A percentile compares a stretch with the other conserved stretches of the same genome.
phyloP scores from a whole-genome alignment of 2,888 invertebrate genomes.

The Esperia sulphurella region DNA sequence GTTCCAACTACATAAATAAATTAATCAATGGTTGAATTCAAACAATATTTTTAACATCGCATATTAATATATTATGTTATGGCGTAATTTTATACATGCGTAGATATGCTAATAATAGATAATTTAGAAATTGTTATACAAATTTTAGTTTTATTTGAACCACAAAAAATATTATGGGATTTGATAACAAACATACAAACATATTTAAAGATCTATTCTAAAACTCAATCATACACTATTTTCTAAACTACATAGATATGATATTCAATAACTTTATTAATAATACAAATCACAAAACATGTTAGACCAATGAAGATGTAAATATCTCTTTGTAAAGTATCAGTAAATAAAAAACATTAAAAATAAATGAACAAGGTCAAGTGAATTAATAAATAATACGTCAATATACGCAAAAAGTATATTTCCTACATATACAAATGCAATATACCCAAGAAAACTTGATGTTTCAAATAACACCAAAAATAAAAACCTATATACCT shows the following conservation, averaged over 20 bases:
- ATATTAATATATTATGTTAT: neutral
- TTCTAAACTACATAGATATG: conserved; percentile 1
- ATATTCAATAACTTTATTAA: neutral
- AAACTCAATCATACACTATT: neutral
- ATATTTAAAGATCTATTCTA: conserved; percentile 2
- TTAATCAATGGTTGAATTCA: neutral
- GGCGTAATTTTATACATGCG: neutral
- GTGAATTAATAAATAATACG: neutral
- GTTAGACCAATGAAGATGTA: neutral
- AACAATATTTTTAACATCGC: neutral
- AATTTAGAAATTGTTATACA: neutral
- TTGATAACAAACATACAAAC: neutral
- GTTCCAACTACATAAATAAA: neutral
- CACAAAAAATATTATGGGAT: neutral
- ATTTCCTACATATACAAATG: neutral
- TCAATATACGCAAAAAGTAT: neutral
- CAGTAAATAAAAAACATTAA: neutral
- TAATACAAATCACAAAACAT: neutral
- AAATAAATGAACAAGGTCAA: neutral
- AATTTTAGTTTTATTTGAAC: neutral
- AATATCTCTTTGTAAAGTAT: neutral
- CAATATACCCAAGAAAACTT: neutral
- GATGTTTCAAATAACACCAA: neutral
- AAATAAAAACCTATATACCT: too few relatives aligned
- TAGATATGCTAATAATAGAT: neutral